Conservation (phyloP, 2,797 vertebrate species). For the Manis crassicaudata region DNA sequence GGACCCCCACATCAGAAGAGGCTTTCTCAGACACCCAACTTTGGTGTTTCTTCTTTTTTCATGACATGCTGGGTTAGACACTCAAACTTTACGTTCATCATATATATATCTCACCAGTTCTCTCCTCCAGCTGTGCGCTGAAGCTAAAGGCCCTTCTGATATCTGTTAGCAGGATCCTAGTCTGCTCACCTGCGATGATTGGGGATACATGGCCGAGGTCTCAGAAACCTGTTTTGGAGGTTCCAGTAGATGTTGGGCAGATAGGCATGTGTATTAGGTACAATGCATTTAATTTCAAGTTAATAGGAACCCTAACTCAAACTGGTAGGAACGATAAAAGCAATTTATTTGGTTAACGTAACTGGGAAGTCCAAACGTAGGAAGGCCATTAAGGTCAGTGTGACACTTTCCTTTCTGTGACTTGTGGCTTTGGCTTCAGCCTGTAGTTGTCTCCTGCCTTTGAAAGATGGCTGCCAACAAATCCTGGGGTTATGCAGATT, state of each 20-base stretch:
- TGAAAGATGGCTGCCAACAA: neutral
- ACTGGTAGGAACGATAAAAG: neutral
- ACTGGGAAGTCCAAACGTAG: neutral
- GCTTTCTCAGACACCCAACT: no score
- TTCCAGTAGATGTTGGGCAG: neutral
- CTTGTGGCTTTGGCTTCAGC: neutral
- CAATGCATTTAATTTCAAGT: neutral
- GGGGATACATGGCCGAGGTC: neutral
- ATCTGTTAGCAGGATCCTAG: neutral
- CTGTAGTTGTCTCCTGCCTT: neutral
- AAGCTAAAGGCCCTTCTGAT: neutral
- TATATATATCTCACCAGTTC: neutral
- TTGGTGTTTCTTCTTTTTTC: neutral
- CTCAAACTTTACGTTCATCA: neutral
- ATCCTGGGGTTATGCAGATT: neutral
- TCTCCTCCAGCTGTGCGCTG: neutral
- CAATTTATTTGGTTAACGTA: neutral
- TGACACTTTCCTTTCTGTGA: neutral
- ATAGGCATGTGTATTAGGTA: neutral
- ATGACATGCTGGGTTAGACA: accelerated
- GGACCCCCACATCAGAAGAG: neutral
- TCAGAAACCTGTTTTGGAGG: neutral
- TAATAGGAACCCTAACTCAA: neutral
- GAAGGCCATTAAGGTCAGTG: neutral
- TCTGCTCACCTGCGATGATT: neutral